Percentiles rank a stretch among this genome's conserved stretches.
These are phyloP conservation scores for Australoheros scitulus DNA, from an alignment of 2,113 vertebrate species.

Conservation along the genomic window DNA sequence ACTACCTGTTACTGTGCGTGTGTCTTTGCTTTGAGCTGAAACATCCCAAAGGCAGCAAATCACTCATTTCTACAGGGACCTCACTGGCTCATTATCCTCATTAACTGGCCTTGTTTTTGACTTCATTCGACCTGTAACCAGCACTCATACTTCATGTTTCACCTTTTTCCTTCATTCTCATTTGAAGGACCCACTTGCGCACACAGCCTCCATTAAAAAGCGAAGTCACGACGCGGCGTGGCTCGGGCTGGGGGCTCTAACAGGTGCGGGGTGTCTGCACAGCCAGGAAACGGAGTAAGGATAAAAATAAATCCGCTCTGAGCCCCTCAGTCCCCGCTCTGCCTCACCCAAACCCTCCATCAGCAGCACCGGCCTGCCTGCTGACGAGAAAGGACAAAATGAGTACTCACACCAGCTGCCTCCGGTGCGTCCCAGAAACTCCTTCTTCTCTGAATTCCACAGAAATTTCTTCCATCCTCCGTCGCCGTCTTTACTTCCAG, in stretches of 20 bases:
- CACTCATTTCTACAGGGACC: background rate
- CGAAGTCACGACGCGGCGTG: slow-evolving; percentile 73
- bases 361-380: background rate
- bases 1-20: background rate
- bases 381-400: background rate
- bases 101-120: background rate
- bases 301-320: background rate
- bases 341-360: background rate
- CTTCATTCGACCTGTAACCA: background rate
- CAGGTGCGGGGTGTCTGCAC: slow-evolving; percentile 72
- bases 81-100: background rate
- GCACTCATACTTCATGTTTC: background rate
- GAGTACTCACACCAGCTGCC: slow-evolving; percentile 90
- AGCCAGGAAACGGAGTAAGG: slow-evolving; percentile 28
- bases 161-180: background rate
- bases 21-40: no score
- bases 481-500: slow-evolving; percentile 86
- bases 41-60: no score
- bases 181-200: slow-evolving; percentile 19
- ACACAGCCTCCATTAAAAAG: slow-evolving; percentile 55
- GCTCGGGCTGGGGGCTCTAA: slow-evolving; percentile 60
- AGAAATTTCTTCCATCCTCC: slow-evolving; percentile 90
- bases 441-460: slow-evolving; percentile 92
- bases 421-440: slow-evolving; percentile 91
- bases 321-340: background rate